Conservation (phyloP, 1,140 invertebrate species). For the Idris sp. region DNA sequence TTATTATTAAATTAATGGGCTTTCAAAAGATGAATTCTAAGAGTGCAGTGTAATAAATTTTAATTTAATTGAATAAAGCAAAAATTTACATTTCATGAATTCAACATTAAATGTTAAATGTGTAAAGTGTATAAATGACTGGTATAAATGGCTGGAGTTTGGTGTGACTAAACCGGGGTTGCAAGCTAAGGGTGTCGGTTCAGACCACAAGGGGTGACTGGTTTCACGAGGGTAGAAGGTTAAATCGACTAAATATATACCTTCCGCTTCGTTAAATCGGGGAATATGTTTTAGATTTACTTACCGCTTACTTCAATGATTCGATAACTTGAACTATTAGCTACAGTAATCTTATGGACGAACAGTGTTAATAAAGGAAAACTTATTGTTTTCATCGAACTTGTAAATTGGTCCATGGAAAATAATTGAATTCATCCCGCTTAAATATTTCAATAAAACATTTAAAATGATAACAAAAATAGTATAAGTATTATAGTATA, state of each 20-base stretch:
- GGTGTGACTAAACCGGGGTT: conserved; percentile 65
- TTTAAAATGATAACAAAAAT: no score
- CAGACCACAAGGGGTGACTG: conserved; percentile 59
- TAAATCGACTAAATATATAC: conserved; percentile 77
- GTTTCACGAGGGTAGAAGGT: conserved; percentile 49
- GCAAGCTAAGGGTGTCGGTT: conserved; percentile 58
- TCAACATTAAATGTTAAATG: conserved; percentile 36
- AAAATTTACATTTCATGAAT: conserved; percentile 18
- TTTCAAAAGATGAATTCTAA: no score
- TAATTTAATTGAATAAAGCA: no score
- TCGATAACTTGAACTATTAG: conserved; percentile 60
- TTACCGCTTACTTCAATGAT: conserved; percentile 58
- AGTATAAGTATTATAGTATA: no score
- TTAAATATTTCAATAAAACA: no score
- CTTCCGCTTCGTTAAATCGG: conserved; percentile 73
- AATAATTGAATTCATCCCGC: no score
- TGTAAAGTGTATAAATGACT: conserved; percentile 68
- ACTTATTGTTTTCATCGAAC: conserved; percentile 28
- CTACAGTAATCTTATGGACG: conserved; percentile 33
- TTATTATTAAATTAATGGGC: no score
- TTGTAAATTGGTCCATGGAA: no score
- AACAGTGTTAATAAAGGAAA: conserved; percentile 32
- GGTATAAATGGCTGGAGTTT: conserved; percentile 66
- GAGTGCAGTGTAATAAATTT: no score
- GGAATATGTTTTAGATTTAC: conserved; percentile 76